Evolutionary conservation across 2,888 invertebrate genomes (phyloP).

Genomic region (Andrena chrysosceles): DNA sequence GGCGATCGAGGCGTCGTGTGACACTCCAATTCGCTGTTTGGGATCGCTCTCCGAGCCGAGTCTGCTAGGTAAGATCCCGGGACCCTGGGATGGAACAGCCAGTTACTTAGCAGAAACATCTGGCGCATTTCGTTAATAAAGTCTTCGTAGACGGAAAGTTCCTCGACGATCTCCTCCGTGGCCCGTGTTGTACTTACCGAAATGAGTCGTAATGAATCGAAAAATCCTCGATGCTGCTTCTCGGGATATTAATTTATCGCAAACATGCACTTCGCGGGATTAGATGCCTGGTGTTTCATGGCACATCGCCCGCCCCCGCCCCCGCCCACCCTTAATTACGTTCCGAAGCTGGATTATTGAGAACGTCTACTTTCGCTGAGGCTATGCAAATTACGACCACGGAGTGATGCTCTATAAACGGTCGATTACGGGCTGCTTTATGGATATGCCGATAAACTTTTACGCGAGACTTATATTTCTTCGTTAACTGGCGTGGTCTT

Average conservation of each 20-base stretch:
- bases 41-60: background rate
- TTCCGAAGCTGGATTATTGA: slow-evolving; percentile 38
- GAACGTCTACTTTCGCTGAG: slow-evolving; percentile 26
- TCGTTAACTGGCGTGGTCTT: slow-evolving; percentile 13
- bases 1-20: slow-evolving; percentile 1
- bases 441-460: slow-evolving; percentile 29
- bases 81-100: background rate
- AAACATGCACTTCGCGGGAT: slow-evolving; percentile 46
- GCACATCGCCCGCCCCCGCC: background rate
- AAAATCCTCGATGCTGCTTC: slow-evolving; percentile 30
- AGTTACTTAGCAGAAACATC: slow-evolving; percentile 8
- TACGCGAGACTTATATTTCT: slow-evolving; percentile 21
- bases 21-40: slow-evolving; percentile 18
- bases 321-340: slow-evolving; percentile 26
- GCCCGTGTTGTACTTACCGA: slow-evolving; percentile 14
- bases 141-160: slow-evolving; percentile 24
- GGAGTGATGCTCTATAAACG: background rate
- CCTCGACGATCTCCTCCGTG: background rate
- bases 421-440: slow-evolving; percentile 15
- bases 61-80: background rate
- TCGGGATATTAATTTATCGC: slow-evolving; percentile 45
- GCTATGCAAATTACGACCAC: slow-evolving; percentile 34
- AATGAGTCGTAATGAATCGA: slow-evolving; percentile 47
- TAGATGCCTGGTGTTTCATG: slow-evolving; percentile 33
- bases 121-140: slow-evolving; percentile 45